Evolutionary conservation across 1,140 invertebrate species (phyloP), one percentile per base, ranked within the genome.

Genomic region (Rhopalosiphum maidis): DNA sequence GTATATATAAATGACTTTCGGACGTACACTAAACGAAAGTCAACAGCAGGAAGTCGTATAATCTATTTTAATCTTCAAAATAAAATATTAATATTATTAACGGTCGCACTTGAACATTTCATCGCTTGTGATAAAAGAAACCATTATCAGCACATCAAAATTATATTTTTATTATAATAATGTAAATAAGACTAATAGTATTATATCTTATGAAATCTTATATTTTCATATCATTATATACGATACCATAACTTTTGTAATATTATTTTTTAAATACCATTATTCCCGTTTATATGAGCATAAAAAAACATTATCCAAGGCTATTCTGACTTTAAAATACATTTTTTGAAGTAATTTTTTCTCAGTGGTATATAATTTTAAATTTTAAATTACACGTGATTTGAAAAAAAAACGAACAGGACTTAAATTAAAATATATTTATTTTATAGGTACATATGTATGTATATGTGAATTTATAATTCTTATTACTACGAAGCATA

Each of bases 31-130:
- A 90, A 90, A 90, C 54, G 54, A 90, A 90, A 90, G 89, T 90
- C 89, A 90, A 90, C 89, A 60, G 89, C 89, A 68, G 89, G 54
- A 90, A 90, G 55, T 90, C 89, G 55, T 90, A 90, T 60, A 90
- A 90, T 43, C 55, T 55, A 37, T 68, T 68, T 90, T 21, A 11
- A 15, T 90, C 88, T 23, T 90, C 54, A 60, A 60, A 90, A 55
- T 54, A 54, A 86, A 25, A 85, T 85, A 86, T n/a, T 86, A 83
- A 23, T 41, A 86, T 46, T 90, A 90, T 90, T 54, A 43, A 60
- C 35, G 25, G 35, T 37, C 54, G 18, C 88, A 90, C 88, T 90
- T 90, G 88, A 90, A 90, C 37, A 25, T 23, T 60, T 90, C 88
- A 90, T n/a, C 87, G 87, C 6, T 51, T 8, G 30, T 77, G 60